Evolutionary conservation across 1,140 invertebrate species (phyloP).

Genomic region (Antheraea pernyi): DNA sequence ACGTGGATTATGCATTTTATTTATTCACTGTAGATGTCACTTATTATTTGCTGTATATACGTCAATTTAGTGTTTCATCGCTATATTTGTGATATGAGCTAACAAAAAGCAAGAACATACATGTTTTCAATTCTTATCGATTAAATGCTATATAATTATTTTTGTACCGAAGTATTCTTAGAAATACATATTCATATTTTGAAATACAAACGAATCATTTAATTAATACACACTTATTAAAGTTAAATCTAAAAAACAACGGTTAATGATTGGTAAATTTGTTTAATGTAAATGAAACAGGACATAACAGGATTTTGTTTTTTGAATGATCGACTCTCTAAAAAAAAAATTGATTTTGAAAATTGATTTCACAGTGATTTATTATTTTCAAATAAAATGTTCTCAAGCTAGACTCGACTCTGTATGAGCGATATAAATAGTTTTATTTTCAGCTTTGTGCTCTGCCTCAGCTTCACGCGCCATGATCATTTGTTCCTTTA

Average conservation of each 20-base stretch:
- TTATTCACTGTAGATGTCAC: neutral
- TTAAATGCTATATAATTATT: neutral
- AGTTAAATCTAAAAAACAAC: no score
- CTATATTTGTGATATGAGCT: neutral
- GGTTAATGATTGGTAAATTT: no score
- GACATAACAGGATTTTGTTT: no score
- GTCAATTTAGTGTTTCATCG: neutral
- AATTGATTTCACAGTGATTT: neutral
- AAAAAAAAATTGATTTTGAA: neutral
- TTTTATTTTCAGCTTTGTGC: slow-evolving; percentile 26
- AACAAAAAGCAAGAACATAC: neutral
- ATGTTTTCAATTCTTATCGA: neutral
- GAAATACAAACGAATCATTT: neutral
- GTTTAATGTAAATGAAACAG: no score
- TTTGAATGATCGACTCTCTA: no score
- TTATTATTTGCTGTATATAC: neutral
- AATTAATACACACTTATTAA: no score
- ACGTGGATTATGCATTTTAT: neutral
- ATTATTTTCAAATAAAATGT: neutral
- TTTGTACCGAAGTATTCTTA: neutral
- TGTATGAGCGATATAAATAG: slow-evolving; percentile 50
- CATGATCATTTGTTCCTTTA: slow-evolving; percentile 63
- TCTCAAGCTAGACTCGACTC: slow-evolving; percentile 56
- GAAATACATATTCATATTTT: no score
- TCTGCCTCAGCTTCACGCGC: slow-evolving; percentile 44